Evolutionary conservation across 1,140 invertebrate genomes (phyloP), one percentile per base, ranked within the genome.

Genomic region (Drosophila ercepeae): DNA sequence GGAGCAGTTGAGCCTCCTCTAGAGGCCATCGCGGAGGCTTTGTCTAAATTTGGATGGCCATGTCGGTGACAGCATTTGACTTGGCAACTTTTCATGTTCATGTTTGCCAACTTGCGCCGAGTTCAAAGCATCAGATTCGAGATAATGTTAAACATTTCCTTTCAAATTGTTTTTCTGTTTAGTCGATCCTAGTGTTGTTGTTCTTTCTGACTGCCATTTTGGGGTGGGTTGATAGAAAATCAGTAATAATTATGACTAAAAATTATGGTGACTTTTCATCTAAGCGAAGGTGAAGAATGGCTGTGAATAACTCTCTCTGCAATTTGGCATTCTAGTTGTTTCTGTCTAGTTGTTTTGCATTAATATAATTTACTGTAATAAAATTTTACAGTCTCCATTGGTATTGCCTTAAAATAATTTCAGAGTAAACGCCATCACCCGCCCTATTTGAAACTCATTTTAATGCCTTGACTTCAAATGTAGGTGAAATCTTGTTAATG

Each of bases 1-100:
- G 25, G 42, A 49, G 61, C 60, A 50, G 59, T 39, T 13, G 36
- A 49, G 46, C 48, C 71, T 84, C 75, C 75, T 84, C 81, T 79
- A 81, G 78, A 79, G 67, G 78, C 78, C 72, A 72, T 69, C 77
- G 71, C 65, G 71, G 77, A 73, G 76, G 82, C 82, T 88, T 84
- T 84, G 67, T 84, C 81, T 88, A 84, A 84, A 84, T 88, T 84
- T 84, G 82, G 81, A 81, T 75, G 73, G 82, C 78, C 81, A 84
- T 88, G 82, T 88, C 63, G 46, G 72, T 88, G 82, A 88, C 81
- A 88, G 76, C 79, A 72, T 86, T 79, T 86, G 75, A 72, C 71
- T 83, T 75, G 81, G 64, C 61, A 68, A 73, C 79, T 78, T 78
- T 81, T 73, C 74, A 79, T 78, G 79, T 74, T 73, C 70, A 74